Base-by-base conservation (phyloP, 2,888 invertebrate species). In the Apamea anceps region DNA sequence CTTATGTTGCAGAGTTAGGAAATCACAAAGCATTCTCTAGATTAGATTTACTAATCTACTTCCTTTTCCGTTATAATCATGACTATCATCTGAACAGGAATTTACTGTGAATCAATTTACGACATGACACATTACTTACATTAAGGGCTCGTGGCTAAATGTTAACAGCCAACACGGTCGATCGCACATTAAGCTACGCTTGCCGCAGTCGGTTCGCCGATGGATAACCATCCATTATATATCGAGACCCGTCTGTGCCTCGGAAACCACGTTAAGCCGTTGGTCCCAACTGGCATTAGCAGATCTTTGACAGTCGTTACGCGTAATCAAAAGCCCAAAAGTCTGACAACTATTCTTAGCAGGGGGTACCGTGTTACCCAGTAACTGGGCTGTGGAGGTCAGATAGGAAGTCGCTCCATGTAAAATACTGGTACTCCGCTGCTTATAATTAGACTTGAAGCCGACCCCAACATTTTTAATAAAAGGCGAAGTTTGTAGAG, bases 1-100 rank as follows among this genome's bases (percentile, higher is more conserved):
- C 73, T 78, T 85, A 66, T 57, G 25, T 45, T 63, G 78, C 78
- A 75, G 21, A 75, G 42, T 87, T 82, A 66, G 77, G 72, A 80
- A 80, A 80, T 83, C 60, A 77, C 80, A 71, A 80, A 85, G 75
- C 63, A 18, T 68, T 67, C n/a, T 71, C 48, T 67, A 86, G 85
- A 87, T 88, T 83, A 89, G 84, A 88, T 81, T 81, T 45, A 63
- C 65, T 83, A 83, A 87, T 88, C 86, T 83, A 81, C 76, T 84
- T 82, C 85, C 84, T 79, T 73, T 77, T 84, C 84, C 76, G 67
- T 21, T 21, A 21, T 57, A 65, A 79, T 81, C 62, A 76, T 84
- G 42, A 77, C 78, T 75, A 73, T 85, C 83, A 82, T 85, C 77
- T 79, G 85, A 79, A 84, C 77, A 85, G 65, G 87, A 86, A 85